phyloP scores from a whole-genome alignment of 2,113 vertebrate genomes.

The Hippopotamus amphibius region DNA sequence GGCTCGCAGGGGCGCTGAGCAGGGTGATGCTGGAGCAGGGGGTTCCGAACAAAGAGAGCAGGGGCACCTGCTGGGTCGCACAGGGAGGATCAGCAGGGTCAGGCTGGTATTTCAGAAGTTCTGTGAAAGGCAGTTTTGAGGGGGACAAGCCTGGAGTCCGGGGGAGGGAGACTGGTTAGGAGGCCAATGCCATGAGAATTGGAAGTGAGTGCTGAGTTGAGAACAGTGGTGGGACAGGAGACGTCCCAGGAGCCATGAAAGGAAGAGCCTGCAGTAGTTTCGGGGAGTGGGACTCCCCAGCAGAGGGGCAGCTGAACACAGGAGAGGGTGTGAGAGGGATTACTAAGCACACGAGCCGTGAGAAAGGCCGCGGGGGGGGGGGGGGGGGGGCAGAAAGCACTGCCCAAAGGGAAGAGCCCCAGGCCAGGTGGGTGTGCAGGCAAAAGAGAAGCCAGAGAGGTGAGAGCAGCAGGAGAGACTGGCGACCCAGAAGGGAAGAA shows the following conservation, averaged over 20 bases:
- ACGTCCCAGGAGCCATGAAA: rapidly evolving
- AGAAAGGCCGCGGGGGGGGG: too few relatives aligned
- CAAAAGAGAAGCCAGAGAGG: not conserved
- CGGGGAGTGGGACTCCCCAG: not conserved
- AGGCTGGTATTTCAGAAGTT: not conserved
- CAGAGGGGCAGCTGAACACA: not conserved
- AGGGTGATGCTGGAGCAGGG: rapidly evolving
- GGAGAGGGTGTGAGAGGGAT: not conserved
- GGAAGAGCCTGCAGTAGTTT: too few relatives aligned
- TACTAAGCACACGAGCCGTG: not conserved
- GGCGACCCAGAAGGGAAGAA: not conserved
- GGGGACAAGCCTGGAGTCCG: not conserved
- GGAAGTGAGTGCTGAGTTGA: not conserved
- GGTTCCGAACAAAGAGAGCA: not conserved
- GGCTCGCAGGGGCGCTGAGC: too few relatives aligned
- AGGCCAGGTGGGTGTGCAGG: not conserved
- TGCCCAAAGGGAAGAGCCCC: not conserved
- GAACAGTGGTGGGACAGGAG: not conserved
- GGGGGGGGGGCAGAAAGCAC: not conserved
- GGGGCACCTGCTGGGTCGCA: not conserved
- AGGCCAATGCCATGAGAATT: rapidly evolving
- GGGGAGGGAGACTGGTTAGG: not conserved
- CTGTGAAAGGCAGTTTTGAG: not conserved
- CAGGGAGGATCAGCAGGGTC: not conserved
- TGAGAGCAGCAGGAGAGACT: not conserved